Evolutionary conservation across 2,888 invertebrate genomes (phyloP).

Genomic region (Rotaria socialis): DNA sequence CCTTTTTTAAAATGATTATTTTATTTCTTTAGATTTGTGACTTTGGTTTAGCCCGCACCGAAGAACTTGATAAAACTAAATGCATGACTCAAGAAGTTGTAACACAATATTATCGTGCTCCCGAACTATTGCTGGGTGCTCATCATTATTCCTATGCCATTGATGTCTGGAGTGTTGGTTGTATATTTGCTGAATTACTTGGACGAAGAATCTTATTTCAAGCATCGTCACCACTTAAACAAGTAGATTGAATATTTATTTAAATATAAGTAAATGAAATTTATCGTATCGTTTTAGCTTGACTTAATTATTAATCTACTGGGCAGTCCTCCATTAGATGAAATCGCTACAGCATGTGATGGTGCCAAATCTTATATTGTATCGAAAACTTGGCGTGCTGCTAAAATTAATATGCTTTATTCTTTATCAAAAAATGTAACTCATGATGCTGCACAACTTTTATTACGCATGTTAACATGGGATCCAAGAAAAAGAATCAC

Average conservation of each 20-base stretch:
- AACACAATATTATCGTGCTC: constrained; percentile 97
- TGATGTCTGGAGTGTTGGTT: constrained; percentile 98
- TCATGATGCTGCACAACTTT: constrained; percentile 92
- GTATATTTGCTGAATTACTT: constrained; percentile 94
- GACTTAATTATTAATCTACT: constrained; percentile 93
- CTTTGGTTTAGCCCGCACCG: constrained; percentile 94
- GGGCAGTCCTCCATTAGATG: constrained; percentile 88
- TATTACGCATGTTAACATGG: constrained; percentile 66
- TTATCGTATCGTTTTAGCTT: constrained; percentile 65
- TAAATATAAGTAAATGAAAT: not conserved
- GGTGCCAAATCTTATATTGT: constrained; percentile 79
- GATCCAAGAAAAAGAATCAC: constrained; percentile 44
- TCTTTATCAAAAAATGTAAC: constrained; percentile 86
- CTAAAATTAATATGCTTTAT: constrained; percentile 66
- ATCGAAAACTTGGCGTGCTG: constrained; percentile 62
- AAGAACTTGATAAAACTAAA: constrained; percentile 74
- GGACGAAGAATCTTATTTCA: constrained; percentile 93
- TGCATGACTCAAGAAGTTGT: constrained; percentile 99
- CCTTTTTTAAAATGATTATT: not conserved
- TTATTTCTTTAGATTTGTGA: constrained; percentile 77
- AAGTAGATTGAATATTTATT: constrained; percentile 63
- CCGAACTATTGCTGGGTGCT: constrained; percentile 97
- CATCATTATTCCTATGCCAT: constrained; percentile 91
- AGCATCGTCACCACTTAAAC: constrained; percentile 93
- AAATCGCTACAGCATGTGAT: constrained; percentile 69